Evolutionary conservation across 2,113 vertebrate genomes (phyloP).

Genomic region (Psittacula cyanocephala): DNA sequence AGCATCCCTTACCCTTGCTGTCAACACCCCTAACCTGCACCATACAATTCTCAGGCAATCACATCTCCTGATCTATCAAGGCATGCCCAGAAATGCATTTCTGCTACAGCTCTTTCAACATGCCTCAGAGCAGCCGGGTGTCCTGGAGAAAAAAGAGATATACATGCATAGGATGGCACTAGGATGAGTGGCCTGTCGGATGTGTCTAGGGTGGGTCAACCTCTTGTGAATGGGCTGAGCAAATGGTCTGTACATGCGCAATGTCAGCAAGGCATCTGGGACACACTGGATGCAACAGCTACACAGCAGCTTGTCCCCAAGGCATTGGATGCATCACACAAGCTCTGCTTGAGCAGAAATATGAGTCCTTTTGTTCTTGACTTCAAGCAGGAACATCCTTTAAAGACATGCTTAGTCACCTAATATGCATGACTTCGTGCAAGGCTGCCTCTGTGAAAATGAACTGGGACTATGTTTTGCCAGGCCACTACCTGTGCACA

Average conservation of each 20-base stretch:
- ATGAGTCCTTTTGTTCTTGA: background rate
- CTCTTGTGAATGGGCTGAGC: background rate
- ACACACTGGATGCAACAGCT: background rate
- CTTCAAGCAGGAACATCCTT: background rate
- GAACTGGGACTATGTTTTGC: accelerated
- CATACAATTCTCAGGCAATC: background rate
- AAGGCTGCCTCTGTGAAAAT: background rate
- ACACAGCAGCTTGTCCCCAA: background rate
- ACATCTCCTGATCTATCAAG: background rate
- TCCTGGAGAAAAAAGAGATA: background rate
- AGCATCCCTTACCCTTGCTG: background rate
- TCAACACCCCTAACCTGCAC: background rate
- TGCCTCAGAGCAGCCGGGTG: background rate
- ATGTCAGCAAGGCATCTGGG: accelerated
- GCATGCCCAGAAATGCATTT: background rate
- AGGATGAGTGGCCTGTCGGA: background rate
- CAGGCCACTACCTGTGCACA: background rate
- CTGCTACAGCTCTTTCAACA: accelerated
- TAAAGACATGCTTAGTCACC: background rate
- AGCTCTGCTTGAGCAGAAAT: background rate
- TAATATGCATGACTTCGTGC: background rate
- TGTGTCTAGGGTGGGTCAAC: background rate
- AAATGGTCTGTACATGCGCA: background rate
- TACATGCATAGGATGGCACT: background rate
- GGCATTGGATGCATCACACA: background rate